A percentile compares a stretch with the other conserved stretches of the same genome.
Evolutionary conservation across 2,888 invertebrate genomes (phyloP).

Genomic region (Stenotaenia linearis): DNA sequence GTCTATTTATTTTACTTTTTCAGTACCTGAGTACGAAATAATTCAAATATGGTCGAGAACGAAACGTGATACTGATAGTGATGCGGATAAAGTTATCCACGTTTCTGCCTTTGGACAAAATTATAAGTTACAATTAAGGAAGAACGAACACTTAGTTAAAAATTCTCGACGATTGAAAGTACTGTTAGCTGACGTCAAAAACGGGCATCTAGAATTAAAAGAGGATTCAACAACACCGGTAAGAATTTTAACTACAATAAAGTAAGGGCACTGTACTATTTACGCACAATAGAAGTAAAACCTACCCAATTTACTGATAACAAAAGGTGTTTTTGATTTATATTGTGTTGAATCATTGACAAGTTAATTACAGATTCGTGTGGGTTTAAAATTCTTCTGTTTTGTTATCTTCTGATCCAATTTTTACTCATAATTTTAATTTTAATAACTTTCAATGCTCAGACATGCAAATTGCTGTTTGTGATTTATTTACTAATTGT

Average conservation of each 20-base stretch:
- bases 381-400: no score
- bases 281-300: neutral
- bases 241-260: constrained; percentile 47
- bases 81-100: constrained; percentile 42
- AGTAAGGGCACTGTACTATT: neutral
- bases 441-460: constrained; percentile 35
- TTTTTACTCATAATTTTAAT: neutral
- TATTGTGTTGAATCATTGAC: no score
- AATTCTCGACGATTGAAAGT: constrained; percentile 66
- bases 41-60: constrained; percentile 56
- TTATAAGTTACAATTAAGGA: constrained; percentile 66
- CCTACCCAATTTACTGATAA: no score
- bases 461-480: neutral
- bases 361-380: no score
- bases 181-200: constrained; percentile 65
- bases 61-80: constrained; percentile 36
- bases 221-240: constrained; percentile 62
- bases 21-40: constrained; percentile 78
- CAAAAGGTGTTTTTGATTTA: neutral
- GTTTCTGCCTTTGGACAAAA: constrained; percentile 74
- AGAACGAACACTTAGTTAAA: constrained; percentile 70
- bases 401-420: neutral
- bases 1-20: constrained; percentile 37
- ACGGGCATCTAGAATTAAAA: constrained; percentile 67
- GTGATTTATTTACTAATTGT: neutral